These are phyloP conservation scores for Aurelia sp. DNA, from an alignment of 30 jellyfish, hydroid and myxozoan genomes.

Conservation along the genomic window DNA sequence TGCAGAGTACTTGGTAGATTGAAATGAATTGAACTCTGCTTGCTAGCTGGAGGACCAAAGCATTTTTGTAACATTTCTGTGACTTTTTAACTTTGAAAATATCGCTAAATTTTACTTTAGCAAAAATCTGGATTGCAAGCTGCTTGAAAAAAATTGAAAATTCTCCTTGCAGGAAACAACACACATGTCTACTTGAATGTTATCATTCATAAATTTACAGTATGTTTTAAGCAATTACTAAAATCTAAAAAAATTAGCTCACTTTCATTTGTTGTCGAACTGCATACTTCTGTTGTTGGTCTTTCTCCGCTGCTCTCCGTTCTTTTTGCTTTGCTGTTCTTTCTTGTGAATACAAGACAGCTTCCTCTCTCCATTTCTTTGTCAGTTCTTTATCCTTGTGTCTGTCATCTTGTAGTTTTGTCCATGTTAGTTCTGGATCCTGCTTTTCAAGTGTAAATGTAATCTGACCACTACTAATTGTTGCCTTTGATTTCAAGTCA, in stretches of 20 bases:
- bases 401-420: slow-evolving; percentile 45
- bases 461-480: slow-evolving; percentile 75
- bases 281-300: slow-evolving; percentile 76
- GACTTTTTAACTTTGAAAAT: no score
- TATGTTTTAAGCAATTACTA: background rate
- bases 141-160: no score
- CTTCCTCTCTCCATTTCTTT: slow-evolving; percentile 58
- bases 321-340: slow-evolving; percentile 51
- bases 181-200: no score
- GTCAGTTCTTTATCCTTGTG: slow-evolving; percentile 59
- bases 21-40: no score
- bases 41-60: no score
- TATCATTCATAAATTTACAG: no score
- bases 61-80: no score
- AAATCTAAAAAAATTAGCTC: background rate
- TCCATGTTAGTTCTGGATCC: slow-evolving; percentile 62
- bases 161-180: no score
- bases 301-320: slow-evolving; percentile 48
- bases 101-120: no score
- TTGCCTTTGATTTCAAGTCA: slow-evolving; percentile 83
- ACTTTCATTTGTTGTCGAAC: slow-evolving; percentile 87
- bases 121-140: no score
- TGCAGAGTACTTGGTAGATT: no score
- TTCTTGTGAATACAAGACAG: slow-evolving; percentile 63
- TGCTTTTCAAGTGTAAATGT: slow-evolving; percentile 63